Conservation (phyloP, 2,797 vertebrate genomes). For the Ciconia nigra region DNA sequence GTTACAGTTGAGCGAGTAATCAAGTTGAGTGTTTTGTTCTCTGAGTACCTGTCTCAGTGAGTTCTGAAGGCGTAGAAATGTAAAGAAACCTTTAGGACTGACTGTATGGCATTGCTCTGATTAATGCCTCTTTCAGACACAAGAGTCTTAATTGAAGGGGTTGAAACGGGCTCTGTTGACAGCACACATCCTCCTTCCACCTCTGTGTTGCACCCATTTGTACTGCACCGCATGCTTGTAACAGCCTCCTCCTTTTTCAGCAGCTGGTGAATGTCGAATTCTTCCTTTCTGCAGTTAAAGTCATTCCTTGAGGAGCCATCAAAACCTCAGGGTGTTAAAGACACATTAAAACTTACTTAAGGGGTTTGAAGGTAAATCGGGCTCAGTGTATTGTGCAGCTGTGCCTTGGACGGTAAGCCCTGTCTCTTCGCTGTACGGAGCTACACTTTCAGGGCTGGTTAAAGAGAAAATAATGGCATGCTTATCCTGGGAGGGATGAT, state of each 20-base stretch:
- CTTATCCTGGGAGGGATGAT: not conserved
- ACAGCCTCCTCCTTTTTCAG: not conserved
- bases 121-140: not conserved
- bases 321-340: not conserved
- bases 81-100: not conserved
- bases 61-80: not conserved
- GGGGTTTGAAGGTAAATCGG: not conserved
- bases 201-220: not conserved
- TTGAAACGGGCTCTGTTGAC: not conserved
- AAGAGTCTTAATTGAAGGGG: too few relatives aligned
- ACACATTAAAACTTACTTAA: not conserved
- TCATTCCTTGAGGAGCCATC: not conserved
- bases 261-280: not conserved
- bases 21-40: not conserved
- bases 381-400: not conserved
- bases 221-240: not conserved
- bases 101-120: not conserved
- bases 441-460: not conserved
- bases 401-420: fast-evolving
- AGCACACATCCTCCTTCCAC: not conserved
- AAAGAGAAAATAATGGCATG: not conserved
- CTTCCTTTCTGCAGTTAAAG: not conserved
- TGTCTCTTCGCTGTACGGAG: not conserved
- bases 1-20: not conserved
- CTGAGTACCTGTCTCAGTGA: not conserved